These are phyloP conservation scores for Ranitomeya imitator DNA, from an alignment of 2,113 vertebrate species.

Conservation along the genomic window DNA sequence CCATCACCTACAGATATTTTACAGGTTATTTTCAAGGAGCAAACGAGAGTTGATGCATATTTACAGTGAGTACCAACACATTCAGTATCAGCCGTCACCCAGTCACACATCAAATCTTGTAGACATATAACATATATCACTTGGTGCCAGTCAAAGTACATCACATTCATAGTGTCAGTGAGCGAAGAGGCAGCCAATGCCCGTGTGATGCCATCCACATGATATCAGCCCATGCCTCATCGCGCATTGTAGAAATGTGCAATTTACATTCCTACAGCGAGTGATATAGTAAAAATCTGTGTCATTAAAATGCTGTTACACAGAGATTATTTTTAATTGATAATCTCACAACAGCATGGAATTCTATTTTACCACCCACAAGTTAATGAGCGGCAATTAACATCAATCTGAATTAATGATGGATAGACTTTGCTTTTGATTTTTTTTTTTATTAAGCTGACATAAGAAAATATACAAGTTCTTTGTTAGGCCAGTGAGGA, in stretches of 20 bases:
- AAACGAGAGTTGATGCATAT: background rate
- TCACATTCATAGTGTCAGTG: too few species aligned
- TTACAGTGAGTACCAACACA: background rate
- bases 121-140: background rate
- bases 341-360: background rate
- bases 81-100: background rate
- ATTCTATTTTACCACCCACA: slow-evolving; percentile 34
- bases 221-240: background rate
- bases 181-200: background rate
- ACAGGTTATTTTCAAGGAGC: too few species aligned
- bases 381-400: slow-evolving; percentile 38
- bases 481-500: slow-evolving; percentile 11
- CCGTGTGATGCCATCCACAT: background rate
- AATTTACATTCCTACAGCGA: background rate
- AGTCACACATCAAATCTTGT: background rate
- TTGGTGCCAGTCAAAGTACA: background rate
- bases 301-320: slow-evolving; percentile 1
- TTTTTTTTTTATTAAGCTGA: slow-evolving; percentile 38
- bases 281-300: background rate
- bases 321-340: background rate
- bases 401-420: slow-evolving; percentile 26
- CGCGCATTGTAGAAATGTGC: background rate
- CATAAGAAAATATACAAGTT: slow-evolving; percentile 37
- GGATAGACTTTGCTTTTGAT: slow-evolving; percentile 4
- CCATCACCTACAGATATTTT: too few species aligned